phyloP scores from a whole-genome alignment of 2,888 invertebrate genomes.

The Synanthedon formicaeformis region DNA sequence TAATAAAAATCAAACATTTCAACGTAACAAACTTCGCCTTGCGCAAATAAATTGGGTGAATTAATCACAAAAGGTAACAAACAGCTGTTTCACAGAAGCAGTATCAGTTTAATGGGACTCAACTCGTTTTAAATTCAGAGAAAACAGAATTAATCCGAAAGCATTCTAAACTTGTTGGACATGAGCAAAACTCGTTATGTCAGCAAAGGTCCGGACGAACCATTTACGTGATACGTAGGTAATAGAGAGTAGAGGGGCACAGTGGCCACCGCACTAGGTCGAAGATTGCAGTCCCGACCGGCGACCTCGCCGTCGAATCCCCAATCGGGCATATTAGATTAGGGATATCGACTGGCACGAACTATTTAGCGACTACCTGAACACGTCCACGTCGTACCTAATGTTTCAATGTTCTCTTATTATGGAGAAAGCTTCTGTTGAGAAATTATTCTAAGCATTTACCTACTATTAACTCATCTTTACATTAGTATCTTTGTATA shows the following conservation, averaged over 20 bases:
- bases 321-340: slow-evolving; percentile 52
- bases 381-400: slow-evolving; percentile 12
- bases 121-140: slow-evolving; percentile 25
- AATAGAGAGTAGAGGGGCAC: slow-evolving; percentile 30
- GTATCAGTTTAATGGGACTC: slow-evolving; percentile 2
- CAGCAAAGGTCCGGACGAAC: slow-evolving; percentile 27
- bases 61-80: no score
- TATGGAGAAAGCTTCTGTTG: slow-evolving; percentile 14
- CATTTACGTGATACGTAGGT: slow-evolving; percentile 17
- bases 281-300: slow-evolving; percentile 32
- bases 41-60: no score
- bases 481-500: no score
- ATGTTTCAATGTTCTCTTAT: slow-evolving; percentile 12
- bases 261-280: slow-evolving; percentile 24
- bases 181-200: slow-evolving; percentile 20
- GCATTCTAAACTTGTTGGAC: slow-evolving; percentile 19
- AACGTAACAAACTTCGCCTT: no score
- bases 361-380: slow-evolving; percentile 42
- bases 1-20: no score
- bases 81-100: no score
- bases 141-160: slow-evolving; percentile 16
- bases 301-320: slow-evolving; percentile 11
- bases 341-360: slow-evolving; percentile 39
- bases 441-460: no score
- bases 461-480: no score